Evolutionary conservation across 2,888 invertebrate genomes (phyloP).

Genomic region (Xanthorhoe spadicearia): DNA sequence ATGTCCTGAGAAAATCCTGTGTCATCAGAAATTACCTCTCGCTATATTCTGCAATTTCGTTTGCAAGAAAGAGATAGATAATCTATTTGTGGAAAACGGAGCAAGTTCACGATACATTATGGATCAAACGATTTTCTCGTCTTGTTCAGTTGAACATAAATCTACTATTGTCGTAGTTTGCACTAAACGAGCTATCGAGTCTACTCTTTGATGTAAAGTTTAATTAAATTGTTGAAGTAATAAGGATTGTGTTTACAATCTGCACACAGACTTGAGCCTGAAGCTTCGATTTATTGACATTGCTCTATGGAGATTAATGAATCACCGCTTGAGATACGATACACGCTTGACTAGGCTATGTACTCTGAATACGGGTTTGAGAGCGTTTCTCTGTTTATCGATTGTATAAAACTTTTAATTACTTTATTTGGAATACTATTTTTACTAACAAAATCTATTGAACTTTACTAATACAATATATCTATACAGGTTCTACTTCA

Average conservation of each 20-base stretch:
- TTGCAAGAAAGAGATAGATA: slow-evolving; percentile 9
- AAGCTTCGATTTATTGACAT: no score
- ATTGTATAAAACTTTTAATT: no score
- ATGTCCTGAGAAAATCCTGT: slow-evolving; percentile 5
- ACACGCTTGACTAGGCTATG: no score
- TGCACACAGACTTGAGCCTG: no score
- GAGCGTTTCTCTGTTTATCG: not conserved
- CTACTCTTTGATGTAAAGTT: slow-evolving; percentile 26
- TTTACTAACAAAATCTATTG: no score
- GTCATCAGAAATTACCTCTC: slow-evolving; percentile 14
- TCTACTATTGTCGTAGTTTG: slow-evolving; percentile 20
- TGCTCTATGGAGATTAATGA: no score
- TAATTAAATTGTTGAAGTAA: slow-evolving; percentile 15
- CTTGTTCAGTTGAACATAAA: slow-evolving; percentile 21
- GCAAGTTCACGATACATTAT: slow-evolving; percentile 17
- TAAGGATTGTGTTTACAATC: not conserved
- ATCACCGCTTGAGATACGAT: no score
- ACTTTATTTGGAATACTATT: not conserved
- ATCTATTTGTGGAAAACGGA: slow-evolving; percentile 18
- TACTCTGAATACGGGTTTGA: no score
- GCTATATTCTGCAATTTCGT: slow-evolving; percentile 12
- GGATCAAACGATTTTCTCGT: slow-evolving; percentile 26
- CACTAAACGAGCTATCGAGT: slow-evolving; percentile 10
- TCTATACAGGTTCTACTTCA: no score
- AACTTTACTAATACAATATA: no score